These are phyloP conservation scores for Pituophis catenifer DNA, from an alignment of 2,113 vertebrate genomes.

Conservation along the genomic window DNA sequence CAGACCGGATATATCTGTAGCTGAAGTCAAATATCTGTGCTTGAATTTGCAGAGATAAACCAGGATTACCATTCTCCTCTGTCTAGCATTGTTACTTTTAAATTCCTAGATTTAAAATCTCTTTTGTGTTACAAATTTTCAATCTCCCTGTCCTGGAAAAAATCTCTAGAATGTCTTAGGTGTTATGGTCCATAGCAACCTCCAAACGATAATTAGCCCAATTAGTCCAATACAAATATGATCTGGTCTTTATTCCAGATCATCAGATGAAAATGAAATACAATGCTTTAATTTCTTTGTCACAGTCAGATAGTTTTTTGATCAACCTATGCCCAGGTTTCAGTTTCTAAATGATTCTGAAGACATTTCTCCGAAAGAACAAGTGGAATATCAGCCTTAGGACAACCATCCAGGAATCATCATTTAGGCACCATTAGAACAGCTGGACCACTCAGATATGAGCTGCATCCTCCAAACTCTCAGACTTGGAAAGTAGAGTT, in stretches of 20 bases:
- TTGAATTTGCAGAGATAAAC: background rate
- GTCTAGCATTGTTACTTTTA: background rate
- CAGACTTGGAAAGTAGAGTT: background rate
- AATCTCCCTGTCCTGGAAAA: background rate
- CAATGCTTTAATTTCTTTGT: background rate
- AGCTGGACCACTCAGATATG: background rate
- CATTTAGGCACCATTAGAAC: background rate
- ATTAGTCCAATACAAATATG: background rate
- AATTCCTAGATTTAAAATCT: background rate
- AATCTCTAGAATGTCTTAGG: background rate
- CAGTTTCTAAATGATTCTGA: background rate
- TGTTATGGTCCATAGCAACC: background rate
- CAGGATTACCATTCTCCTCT: background rate
- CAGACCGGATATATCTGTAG: background rate
- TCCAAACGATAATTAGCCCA: background rate
- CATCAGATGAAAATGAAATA: background rate
- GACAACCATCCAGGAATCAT: background rate
- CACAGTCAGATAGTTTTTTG: background rate
- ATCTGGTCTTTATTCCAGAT: background rate
- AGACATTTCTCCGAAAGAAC: background rate
- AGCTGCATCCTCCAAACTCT: background rate
- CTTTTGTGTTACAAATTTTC: background rate
- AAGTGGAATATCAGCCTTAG: background rate
- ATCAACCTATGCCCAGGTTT: background rate
- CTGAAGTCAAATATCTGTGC: background rate